Percentiles rank a stretch among this genome's conserved stretches.
Evolutionary conservation across 2,113 vertebrate species (phyloP).

Genomic region (Piaya cayana): DNA sequence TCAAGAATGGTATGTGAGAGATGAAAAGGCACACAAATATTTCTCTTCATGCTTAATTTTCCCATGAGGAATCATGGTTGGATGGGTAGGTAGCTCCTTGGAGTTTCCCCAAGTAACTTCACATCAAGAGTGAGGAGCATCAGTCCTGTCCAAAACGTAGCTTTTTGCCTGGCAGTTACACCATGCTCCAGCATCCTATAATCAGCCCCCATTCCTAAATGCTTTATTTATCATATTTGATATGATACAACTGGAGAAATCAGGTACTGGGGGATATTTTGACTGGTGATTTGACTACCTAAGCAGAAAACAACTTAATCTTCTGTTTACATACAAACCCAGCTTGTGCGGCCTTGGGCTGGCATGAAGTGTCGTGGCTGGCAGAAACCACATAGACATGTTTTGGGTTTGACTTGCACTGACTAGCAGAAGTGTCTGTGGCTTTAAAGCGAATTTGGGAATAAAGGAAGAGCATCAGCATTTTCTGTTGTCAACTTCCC

Average conservation of each 20-base stretch:
- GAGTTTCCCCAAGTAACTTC: background rate
- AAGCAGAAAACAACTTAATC: background rate
- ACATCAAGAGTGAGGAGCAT: fast-evolving
- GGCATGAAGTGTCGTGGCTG: background rate
- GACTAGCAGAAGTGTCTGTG: background rate
- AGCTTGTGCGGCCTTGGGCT: background rate
- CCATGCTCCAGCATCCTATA: background rate
- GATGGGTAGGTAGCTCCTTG: background rate
- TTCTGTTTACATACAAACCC: background rate
- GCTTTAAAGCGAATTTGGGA: background rate
- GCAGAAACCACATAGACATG: background rate
- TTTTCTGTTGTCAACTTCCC: background rate
- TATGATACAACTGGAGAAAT: background rate
- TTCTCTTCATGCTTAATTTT: background rate
- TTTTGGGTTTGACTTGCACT: background rate
- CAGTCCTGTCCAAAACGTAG: background rate
- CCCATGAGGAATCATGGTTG: fast-evolving
- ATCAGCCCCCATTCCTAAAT: background rate
- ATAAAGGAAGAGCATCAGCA: background rate
- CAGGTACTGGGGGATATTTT: background rate
- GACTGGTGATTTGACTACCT: background rate
- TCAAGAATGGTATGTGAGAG: background rate
- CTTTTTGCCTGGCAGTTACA: background rate
- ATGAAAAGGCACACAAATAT: background rate
- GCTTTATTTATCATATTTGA: fast-evolving